These are phyloP conservation scores for Dastarcus helophoroides DNA, from an alignment of 2,888 invertebrate genomes.

Conservation along the genomic window DNA sequence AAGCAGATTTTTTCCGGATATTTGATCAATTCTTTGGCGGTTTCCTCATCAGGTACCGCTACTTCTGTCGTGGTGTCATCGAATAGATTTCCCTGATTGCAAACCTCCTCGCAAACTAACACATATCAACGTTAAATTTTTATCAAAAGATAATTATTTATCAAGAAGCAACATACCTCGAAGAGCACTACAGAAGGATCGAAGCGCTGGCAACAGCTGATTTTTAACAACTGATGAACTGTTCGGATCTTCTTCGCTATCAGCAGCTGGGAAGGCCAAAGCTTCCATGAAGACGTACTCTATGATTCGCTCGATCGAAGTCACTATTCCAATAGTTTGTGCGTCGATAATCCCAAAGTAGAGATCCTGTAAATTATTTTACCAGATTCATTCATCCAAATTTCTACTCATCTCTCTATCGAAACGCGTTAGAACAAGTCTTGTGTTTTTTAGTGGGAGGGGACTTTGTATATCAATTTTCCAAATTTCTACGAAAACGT, in stretches of 20 bases:
- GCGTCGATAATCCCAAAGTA: conserved; percentile 76
- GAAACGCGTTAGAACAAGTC: too few species aligned
- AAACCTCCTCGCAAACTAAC: conserved; percentile 73
- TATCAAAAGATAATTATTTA: neutral
- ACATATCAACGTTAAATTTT: neutral
- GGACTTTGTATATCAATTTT: too few species aligned
- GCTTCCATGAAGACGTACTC: conserved; percentile 87
- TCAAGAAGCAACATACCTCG: conserved; percentile 46
- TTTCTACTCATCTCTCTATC: too few species aligned
- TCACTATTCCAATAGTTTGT: conserved; percentile 66
- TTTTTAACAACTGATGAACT: conserved; percentile 73
- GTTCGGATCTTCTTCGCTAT: conserved; percentile 70
- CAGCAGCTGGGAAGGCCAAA: conserved; percentile 65
- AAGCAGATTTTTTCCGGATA: conserved; percentile 51
- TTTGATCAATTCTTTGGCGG: conserved; percentile 59
- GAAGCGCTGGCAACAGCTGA: conserved; percentile 66
- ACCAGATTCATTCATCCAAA: too few species aligned
- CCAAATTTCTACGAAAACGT: too few species aligned
- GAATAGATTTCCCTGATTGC: conserved; percentile 65
- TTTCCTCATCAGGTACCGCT: conserved; percentile 47
- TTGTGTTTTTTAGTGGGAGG: too few species aligned
- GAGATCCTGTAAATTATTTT: conserved; percentile 32
- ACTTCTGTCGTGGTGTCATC: conserved; percentile 48
- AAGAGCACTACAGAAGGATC: conserved; percentile 85
- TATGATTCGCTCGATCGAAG: conserved; percentile 78